phyloP scores from a whole-genome alignment of 2,113 vertebrate species.

The Lathamus discolor region DNA sequence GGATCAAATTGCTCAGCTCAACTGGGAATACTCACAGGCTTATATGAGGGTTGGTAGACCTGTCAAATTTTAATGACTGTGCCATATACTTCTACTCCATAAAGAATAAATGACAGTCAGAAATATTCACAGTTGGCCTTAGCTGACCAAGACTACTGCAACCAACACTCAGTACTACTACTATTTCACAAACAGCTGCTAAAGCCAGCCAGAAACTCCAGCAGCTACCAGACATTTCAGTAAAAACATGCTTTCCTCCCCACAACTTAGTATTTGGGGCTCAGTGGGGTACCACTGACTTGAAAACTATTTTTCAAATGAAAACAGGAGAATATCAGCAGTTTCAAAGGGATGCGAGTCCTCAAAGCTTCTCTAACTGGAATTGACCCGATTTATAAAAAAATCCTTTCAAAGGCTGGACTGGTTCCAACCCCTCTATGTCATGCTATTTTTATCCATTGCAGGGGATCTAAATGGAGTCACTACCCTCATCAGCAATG shows the following conservation, averaged over 20 bases:
- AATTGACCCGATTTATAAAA: background rate
- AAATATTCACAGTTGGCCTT: background rate
- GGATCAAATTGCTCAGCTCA: background rate
- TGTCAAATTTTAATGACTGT: background rate
- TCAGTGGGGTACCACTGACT: background rate
- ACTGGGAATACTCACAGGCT: background rate
- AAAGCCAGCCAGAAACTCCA: background rate
- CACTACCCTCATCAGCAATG: background rate
- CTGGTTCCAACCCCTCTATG: background rate
- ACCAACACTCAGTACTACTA: background rate
- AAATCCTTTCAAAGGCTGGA: background rate
- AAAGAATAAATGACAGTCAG: background rate
- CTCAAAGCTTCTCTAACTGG: background rate
- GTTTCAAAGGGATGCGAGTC: background rate
- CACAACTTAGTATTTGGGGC: background rate
- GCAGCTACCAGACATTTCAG: background rate
- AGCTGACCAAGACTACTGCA: background rate
- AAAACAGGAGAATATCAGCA: background rate
- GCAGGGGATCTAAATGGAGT: background rate
- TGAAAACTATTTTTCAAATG: constrained; percentile 1
- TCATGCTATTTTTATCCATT: background rate
- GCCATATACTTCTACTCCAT: background rate
- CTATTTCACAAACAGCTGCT: background rate
- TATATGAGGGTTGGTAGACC: background rate
- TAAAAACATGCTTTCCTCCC: background rate